Percentiles rank a stretch among this genome's conserved stretches.
These are phyloP conservation scores for Nyctalus aviator DNA, from an alignment of 2,797 vertebrate genomes.

Conservation along the genomic window DNA sequence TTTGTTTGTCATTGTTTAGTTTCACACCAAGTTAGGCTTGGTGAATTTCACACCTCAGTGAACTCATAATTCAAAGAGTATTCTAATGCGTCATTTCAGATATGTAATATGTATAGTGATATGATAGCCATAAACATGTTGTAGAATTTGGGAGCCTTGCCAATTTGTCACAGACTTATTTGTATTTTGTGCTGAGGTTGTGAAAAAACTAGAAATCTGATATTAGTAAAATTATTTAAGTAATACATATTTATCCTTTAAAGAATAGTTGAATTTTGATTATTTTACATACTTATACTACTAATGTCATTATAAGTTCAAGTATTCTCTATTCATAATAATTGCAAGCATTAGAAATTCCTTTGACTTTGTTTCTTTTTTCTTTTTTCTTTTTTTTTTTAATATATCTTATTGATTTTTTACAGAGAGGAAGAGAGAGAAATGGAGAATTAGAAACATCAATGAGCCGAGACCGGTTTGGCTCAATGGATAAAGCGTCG, in stretches of 20 bases:
- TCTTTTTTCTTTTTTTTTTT: too few relatives aligned
- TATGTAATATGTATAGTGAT: neutral
- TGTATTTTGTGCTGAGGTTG: conserved; percentile 24
- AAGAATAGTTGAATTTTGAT: conserved; percentile 13
- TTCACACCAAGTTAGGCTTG: conserved; percentile 28
- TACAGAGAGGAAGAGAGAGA: too few relatives aligned
- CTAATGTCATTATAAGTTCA: conserved; percentile 41
- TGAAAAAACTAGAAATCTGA: conserved; percentile 58
- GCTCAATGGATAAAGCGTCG: too few relatives aligned
- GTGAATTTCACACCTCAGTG: conserved; percentile 49
- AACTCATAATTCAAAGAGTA: conserved; percentile 44
- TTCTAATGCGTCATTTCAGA: conserved; percentile 23
- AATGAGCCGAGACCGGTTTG: too few relatives aligned
- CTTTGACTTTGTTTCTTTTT: too few relatives aligned
- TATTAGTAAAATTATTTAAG: conserved; percentile 42
- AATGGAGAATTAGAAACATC: too few relatives aligned
- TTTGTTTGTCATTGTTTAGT: neutral
- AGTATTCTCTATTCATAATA: conserved; percentile 40
- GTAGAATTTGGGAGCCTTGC: conserved; percentile 41
- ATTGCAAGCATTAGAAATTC: conserved; percentile 50
- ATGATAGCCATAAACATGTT: neutral
- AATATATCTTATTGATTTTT: too few relatives aligned
- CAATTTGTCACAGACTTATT: conserved; percentile 6
- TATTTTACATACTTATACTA: conserved; percentile 47
- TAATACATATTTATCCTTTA: neutral